Base-by-base conservation (phyloP, 2,888 invertebrate species). In the Drosophila robusta region DNA sequence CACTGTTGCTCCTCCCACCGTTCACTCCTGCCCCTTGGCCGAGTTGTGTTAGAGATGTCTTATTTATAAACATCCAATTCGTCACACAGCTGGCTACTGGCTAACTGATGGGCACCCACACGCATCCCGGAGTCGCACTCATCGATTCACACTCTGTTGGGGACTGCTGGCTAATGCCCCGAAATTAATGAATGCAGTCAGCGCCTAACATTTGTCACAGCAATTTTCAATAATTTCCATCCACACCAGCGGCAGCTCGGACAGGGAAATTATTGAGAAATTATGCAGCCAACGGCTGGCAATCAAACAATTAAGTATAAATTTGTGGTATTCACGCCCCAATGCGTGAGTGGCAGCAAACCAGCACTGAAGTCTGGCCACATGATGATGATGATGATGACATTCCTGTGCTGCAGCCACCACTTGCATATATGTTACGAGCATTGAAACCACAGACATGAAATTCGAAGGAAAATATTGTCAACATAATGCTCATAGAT, bases 401-500 rank as follows among this genome's bases (percentile, higher is more conserved):
- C 73, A 87, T 78, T 68, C 65, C 62, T 58, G 12, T 36, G 50
- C 52, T 67, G 63, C 79, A 63, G 56, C 50, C 49, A 52, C 60
- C 58, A 39, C 50, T 45, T 41, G 45, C 41, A 47, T 26, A 57
- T 50, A 77, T 45, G 39, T 57, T 63, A 57, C 46, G 47, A 24
- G 45, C 51, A 55, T 45, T 52, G 70, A 62, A 69, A 50, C 61
- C 70, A 60, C 45, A 57, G 55, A 45, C 77, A 60, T 58, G 64
- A 68, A 89, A 89, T 89, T 90, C 90, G 71, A 70, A 75, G 90
- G 83, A 89, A 90, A 90, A 88, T 90, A 90, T 80, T 87, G 78
- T 90, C 90, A 90, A 68, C 80, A 72, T 75, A 73, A 83, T 85
- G 78, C 85, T 64, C 83, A 63, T 75, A 86, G 90, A 90, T 89